phyloP scores from a whole-genome alignment of 1,140 invertebrate genomes.

The Aphelinus certus region DNA sequence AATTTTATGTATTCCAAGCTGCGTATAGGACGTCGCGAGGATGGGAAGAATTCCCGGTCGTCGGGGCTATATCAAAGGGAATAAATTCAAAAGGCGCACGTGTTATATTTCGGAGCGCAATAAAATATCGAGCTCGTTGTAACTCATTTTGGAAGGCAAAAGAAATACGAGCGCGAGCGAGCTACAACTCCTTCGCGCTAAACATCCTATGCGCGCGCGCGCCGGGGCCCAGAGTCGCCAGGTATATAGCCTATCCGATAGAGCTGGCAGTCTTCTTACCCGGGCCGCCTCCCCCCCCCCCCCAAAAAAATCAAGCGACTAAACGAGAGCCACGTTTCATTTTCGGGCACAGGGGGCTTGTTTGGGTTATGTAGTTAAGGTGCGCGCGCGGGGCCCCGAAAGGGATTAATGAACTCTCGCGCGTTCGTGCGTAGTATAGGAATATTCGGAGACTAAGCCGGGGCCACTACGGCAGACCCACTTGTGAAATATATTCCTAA shows the following conservation, averaged over 20 bases:
- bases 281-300: not conserved
- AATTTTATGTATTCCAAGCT: too few species aligned
- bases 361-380: slow-evolving; percentile 56
- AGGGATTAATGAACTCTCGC: slow-evolving; percentile 58
- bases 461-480: slow-evolving; percentile 1
- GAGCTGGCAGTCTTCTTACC: too few species aligned
- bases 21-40: too few species aligned
- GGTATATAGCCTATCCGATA: too few species aligned
- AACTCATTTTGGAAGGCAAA: not conserved
- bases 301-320: slow-evolving; percentile 3
- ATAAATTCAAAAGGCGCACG: too few species aligned
- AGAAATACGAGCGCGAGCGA: not conserved
- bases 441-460: slow-evolving; percentile 47
- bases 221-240: too few species aligned
- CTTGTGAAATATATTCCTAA: slow-evolving; percentile 63
- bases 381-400: slow-evolving; percentile 7
- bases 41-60: too few species aligned
- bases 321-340: slow-evolving; percentile 22
- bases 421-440: slow-evolving; percentile 5
- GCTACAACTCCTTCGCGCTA: too few species aligned
- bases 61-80: too few species aligned
- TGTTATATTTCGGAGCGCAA: too few species aligned
- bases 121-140: too few species aligned
- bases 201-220: too few species aligned
- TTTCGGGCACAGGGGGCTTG: slow-evolving; percentile 42